These are phyloP conservation scores for Fulmarus glacialis DNA, from an alignment of 2,113 vertebrate species.

Conservation along the genomic window DNA sequence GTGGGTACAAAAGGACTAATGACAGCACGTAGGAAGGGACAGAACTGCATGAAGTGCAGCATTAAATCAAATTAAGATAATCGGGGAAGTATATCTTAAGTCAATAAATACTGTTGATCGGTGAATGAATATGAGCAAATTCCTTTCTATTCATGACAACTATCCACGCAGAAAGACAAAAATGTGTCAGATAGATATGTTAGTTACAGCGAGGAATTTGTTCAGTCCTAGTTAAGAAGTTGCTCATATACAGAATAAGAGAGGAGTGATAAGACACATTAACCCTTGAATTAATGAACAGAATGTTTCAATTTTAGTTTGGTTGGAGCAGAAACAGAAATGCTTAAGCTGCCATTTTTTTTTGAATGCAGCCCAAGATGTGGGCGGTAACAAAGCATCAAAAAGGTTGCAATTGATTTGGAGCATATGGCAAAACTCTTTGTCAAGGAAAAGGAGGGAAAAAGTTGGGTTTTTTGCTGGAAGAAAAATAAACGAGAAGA, in stretches of 20 bases:
- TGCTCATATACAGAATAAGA: neutral
- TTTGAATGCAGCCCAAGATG: slow-evolving; percentile 12
- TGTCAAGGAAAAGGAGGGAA: slow-evolving; percentile 20
- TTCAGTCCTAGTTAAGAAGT: neutral
- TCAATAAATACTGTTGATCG: neutral
- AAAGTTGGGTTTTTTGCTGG: slow-evolving; percentile 40
- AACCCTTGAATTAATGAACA: slow-evolving; percentile 34
- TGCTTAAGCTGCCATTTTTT: neutral
- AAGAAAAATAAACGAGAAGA: slow-evolving; percentile 49
- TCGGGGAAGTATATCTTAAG: neutral
- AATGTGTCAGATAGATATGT: neutral
- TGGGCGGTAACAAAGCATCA: slow-evolving; percentile 23
- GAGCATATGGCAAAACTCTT: slow-evolving; percentile 60
- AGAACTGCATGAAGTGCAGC: neutral
- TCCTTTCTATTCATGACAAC: neutral
- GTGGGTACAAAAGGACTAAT: neutral
- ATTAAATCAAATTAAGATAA: neutral
- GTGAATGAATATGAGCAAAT: neutral
- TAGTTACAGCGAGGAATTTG: neutral
- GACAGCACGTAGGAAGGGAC: neutral
- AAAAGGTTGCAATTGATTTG: slow-evolving; percentile 45
- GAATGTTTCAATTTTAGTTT: slow-evolving; percentile 43
- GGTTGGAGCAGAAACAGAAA: slow-evolving; percentile 26
- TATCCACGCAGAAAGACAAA: neutral
- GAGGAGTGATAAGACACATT: neutral